Percentiles rank a stretch among this genome's conserved stretches.
Evolutionary conservation across 1,140 invertebrate genomes (phyloP).

Genomic region (Gryon sp.): DNA sequence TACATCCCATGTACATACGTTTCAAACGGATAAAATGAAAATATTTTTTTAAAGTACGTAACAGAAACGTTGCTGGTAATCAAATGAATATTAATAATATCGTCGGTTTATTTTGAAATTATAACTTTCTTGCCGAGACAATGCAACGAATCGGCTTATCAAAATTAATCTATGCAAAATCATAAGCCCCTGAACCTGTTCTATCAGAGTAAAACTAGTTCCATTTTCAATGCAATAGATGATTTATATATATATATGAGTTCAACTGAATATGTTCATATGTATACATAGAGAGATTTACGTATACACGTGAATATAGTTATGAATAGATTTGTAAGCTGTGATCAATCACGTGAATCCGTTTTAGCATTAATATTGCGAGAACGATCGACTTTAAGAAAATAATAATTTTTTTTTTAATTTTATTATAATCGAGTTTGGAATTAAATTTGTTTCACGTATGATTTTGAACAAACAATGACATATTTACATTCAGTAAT

Average conservation of each 20-base stretch:
- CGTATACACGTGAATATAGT: slow-evolving; percentile 31
- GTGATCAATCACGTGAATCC: slow-evolving; percentile 35
- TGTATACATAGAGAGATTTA: slow-evolving; percentile 14
- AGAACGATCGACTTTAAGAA: slow-evolving; percentile 25
- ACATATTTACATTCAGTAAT: too few relatives aligned
- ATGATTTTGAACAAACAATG: too few relatives aligned
- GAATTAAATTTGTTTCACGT: too few relatives aligned
- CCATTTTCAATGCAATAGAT: slow-evolving; percentile 46
- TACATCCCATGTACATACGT: neutral
- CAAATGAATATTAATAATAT: slow-evolving; percentile 36
- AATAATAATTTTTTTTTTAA: slow-evolving; percentile 26
- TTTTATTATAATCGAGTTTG: too few relatives aligned
- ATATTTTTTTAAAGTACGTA: slow-evolving; percentile 12
- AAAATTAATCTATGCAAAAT: slow-evolving; percentile 65
- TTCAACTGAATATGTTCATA: slow-evolving; percentile 3
- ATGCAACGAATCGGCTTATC: slow-evolving; percentile 55
- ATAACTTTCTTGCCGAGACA: slow-evolving; percentile 47
- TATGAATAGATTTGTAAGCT: slow-evolving; percentile 52
- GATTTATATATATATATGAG: slow-evolving; percentile 37
- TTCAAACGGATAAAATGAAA: neutral
- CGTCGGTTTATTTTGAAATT: slow-evolving; percentile 45
- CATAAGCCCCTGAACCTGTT: slow-evolving; percentile 41
- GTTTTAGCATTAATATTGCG: slow-evolving; percentile 18
- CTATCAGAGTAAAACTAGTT: slow-evolving; percentile 33
- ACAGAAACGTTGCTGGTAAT: neutral